A percentile compares a stretch with the other conserved stretches of the same genome.
These are phyloP conservation scores for Chymomyza caudatula DNA, from an alignment of 2,888 invertebrate species.

Conservation along the genomic window DNA sequence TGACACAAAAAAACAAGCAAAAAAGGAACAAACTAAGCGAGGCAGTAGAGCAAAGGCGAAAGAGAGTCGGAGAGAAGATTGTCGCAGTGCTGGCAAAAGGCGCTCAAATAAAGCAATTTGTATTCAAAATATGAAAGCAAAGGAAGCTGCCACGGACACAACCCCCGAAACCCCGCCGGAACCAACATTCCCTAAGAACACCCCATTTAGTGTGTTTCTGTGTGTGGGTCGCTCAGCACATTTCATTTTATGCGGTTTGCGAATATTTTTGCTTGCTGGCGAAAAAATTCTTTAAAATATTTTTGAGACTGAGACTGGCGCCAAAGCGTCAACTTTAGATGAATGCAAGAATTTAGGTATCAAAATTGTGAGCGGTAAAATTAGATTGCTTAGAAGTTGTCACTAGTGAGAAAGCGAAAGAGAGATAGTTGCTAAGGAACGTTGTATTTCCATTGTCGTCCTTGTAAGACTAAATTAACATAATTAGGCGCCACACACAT, in stretches of 20 bases:
- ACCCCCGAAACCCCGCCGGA: neutral
- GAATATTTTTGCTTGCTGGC: constrained; percentile 34
- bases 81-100: constrained; percentile 46
- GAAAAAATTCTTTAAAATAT: constrained; percentile 29
- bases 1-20: constrained; percentile 31
- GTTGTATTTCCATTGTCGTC: neutral
- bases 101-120: constrained; percentile 77
- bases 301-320: constrained; percentile 44
- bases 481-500: constrained; percentile 47
- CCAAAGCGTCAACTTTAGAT: constrained; percentile 36
- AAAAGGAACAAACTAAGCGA: neutral
- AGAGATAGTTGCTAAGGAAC: neutral
- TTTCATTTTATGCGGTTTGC: constrained; percentile 52
- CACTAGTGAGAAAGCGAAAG: neutral
- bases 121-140: constrained; percentile 78
- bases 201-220: constrained; percentile 23
- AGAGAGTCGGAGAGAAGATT: constrained; percentile 25
- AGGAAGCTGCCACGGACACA: constrained; percentile 48
- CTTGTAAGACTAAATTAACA: constrained; percentile 44
- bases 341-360: constrained; percentile 18
- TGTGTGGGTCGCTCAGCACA: constrained; percentile 10
- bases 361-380: constrained; percentile 6
- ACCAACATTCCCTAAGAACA: no score
- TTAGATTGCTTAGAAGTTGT: constrained; percentile 17
- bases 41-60: neutral